Conservation (phyloP, 2,888 invertebrate genomes). For the Cosmia pyralina region DNA sequence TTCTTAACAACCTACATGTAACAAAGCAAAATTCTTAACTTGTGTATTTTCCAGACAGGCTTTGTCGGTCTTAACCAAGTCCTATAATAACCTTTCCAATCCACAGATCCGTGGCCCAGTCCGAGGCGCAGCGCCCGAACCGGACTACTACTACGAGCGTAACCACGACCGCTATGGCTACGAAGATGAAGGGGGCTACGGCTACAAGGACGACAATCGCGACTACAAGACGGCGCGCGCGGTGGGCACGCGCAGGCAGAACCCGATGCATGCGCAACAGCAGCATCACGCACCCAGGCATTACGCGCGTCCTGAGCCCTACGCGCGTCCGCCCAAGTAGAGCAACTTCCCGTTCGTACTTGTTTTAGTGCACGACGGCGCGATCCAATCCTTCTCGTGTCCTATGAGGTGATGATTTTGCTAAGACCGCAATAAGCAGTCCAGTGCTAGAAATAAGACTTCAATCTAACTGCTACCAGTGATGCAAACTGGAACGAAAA, state of each 20-base stretch:
- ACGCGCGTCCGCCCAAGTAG: constrained; percentile 85
- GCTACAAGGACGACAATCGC: constrained; percentile 78
- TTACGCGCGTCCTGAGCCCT: constrained; percentile 76
- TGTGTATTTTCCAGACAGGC: background rate
- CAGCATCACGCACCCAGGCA: constrained; percentile 76
- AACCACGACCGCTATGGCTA: constrained; percentile 81
- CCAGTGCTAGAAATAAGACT: background rate
- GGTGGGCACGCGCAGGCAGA: constrained; percentile 82
- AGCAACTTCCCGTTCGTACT: constrained; percentile 58
- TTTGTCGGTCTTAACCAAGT: background rate
- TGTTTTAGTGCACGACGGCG: constrained; percentile 61
- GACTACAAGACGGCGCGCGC: constrained; percentile 84
- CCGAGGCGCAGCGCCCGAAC: constrained; percentile 91
- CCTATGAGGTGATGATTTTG: constrained; percentile 1
- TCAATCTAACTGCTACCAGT: background rate
- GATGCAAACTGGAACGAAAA: background rate
- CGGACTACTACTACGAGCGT: constrained; percentile 92
- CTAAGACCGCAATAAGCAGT: background rate
- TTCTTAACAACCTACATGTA: background rate
- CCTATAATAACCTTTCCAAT: background rate
- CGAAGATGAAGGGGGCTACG: constrained; percentile 77
- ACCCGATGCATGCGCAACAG: constrained; percentile 74
- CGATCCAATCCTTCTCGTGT: constrained; percentile 5
- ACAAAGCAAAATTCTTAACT: background rate
- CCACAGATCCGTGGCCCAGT: constrained; percentile 78